Evolutionary conservation across 2,888 invertebrate species (phyloP).

Genomic region (Meliscaeva auricollis): DNA sequence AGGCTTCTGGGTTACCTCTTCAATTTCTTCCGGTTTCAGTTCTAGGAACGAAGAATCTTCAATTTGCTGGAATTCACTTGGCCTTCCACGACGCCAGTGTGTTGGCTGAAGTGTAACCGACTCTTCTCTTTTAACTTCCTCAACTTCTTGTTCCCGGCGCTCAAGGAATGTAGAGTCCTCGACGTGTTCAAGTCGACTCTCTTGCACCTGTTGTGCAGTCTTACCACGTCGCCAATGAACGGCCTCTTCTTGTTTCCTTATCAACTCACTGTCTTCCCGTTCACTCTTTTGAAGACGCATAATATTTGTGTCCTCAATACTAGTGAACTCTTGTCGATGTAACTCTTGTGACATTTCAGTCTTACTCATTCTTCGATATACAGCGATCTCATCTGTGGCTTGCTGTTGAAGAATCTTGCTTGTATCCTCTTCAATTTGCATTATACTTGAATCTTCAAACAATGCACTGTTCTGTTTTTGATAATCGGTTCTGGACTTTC

Average conservation of each 20-base stretch:
- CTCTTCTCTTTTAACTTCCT: slow-evolving; percentile 70
- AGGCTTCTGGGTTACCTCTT: slow-evolving; percentile 79
- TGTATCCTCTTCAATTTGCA: slow-evolving; percentile 77
- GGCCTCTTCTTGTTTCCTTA: slow-evolving; percentile 78
- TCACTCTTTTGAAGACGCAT: slow-evolving; percentile 80
- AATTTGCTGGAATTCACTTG: slow-evolving; percentile 79
- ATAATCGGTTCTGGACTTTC: slow-evolving; percentile 78
- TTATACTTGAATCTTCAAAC: slow-evolving; percentile 78
- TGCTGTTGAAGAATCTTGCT: slow-evolving; percentile 79
- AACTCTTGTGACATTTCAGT: slow-evolving; percentile 63
- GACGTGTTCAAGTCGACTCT: slow-evolving; percentile 75
- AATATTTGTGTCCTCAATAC: slow-evolving; percentile 80
- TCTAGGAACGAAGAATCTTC: slow-evolving; percentile 80
- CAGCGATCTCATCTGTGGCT: slow-evolving; percentile 79
- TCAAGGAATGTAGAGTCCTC: slow-evolving; percentile 78
- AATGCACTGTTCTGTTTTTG: slow-evolving; percentile 79
- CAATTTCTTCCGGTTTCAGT: slow-evolving; percentile 79
- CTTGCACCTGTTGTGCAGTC: slow-evolving; percentile 77
- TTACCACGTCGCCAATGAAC: slow-evolving; percentile 82
- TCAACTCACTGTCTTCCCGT: slow-evolving; percentile 76
- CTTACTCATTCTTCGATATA: slow-evolving; percentile 59
- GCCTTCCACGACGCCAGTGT: slow-evolving; percentile 59
- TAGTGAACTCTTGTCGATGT: slow-evolving; percentile 79
- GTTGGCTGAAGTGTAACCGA: slow-evolving; percentile 38
- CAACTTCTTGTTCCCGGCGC: slow-evolving; percentile 76